Base-by-base conservation (phyloP, 1,140 invertebrate species). In the Stenopsyche tienmushanensis region DNA sequence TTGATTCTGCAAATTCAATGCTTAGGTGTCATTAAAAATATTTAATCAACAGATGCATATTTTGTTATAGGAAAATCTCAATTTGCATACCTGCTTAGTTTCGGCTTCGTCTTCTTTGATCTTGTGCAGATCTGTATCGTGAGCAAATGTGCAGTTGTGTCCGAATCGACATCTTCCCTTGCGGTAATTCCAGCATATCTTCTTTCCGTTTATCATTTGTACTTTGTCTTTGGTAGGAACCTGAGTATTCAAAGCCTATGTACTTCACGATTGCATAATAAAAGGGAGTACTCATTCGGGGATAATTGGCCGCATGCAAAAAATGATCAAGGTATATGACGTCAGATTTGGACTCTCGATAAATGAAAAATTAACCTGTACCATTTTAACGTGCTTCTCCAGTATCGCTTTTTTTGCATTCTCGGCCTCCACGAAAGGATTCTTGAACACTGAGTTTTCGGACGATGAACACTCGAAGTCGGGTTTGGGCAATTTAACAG, bases 321-420 rank as follows among this genome's bases (percentile, higher is more conserved):
- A 49, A 49, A n/a, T n/a, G n/a, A n/a, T n/a, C n/a, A n/a, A n/a
- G n/a, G n/a, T n/a, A n/a, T n/a, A n/a, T n/a, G n/a, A n/a, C n/a
- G n/a, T n/a, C n/a, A n/a, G n/a, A n/a, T n/a, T n/a, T n/a, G n/a
- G n/a, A n/a, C n/a, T n/a, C n/a, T n/a, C n/a, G 41, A 13, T 13
- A 17, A 3, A 3, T 3, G 18, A 3, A 9, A 24, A 47, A 25
- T 54, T 64, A 44, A 57, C 50, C 77, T 80, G 75, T 73, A 89
- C 90, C 91, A 97, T 94, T 84, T 96, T 95, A 0, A 97, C 94
- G 77, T 97, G 94, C 72, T 94, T 94, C 73, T 97, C 92, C 9
- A 96, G 78, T 53, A 94, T 89, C 1, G 91, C 90, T 60, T 88
- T 87, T 74, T 96, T 92, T 3, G 90, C 90, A 72, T 88, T 85